phyloP scores from a whole-genome alignment of 2,113 vertebrate genomes.

The Dipodomys stephensi region DNA sequence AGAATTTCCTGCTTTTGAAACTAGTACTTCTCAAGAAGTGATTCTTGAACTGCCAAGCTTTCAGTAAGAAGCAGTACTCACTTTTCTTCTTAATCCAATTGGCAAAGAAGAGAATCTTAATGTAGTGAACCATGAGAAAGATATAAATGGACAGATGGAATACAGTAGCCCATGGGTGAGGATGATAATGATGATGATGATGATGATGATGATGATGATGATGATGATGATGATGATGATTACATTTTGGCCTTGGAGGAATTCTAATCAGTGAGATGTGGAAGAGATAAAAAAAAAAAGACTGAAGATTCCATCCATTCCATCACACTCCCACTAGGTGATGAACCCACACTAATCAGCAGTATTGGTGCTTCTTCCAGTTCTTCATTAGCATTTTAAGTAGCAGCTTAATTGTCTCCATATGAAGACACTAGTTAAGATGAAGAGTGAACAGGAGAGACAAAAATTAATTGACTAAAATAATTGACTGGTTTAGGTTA shows the following conservation, averaged over 20 bases:
- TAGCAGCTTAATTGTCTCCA: background rate
- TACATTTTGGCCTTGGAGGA: background rate
- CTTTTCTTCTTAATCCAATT: background rate
- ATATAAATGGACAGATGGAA: background rate
- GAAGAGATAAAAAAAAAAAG: background rate
- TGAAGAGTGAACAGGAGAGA: background rate
- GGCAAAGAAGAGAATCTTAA: background rate
- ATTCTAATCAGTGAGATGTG: background rate
- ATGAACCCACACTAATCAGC: background rate
- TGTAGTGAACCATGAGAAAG: background rate
- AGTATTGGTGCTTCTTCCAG: background rate
- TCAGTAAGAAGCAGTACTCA: background rate
- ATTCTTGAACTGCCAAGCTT: background rate
- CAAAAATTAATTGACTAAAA: background rate
- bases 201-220: no score
- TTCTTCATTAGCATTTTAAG: background rate
- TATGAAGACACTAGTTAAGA: background rate
- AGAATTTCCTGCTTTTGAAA: background rate
- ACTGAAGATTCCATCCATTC: no score
- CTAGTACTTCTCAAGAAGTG: background rate
- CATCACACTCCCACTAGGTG: no score
- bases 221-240: no score
- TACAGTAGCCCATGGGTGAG: background rate
- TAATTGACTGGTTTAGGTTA: slow-evolving; percentile 12
- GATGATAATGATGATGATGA: no score